phyloP scores from a whole-genome alignment of 2,888 invertebrate genomes.

The Sphinx pinastri region DNA sequence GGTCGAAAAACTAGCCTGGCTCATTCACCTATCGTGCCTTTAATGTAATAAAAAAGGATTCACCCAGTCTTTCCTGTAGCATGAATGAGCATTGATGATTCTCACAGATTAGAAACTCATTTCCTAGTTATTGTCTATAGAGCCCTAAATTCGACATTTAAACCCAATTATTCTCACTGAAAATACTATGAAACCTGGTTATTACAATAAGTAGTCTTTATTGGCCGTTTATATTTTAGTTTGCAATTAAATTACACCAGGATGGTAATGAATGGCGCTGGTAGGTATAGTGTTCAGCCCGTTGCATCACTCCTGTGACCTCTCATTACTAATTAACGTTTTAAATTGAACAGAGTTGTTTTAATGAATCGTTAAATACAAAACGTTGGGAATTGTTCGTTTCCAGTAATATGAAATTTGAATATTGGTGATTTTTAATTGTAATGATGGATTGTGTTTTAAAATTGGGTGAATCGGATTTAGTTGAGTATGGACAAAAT shows the following conservation, averaged over 20 bases:
- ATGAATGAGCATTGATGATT: too few relatives aligned
- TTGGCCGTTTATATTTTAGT: neutral
- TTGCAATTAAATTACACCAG: slow-evolving; percentile 4
- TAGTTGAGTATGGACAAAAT: too few relatives aligned
- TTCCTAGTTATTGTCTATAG: too few relatives aligned
- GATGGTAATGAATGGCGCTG: slow-evolving; percentile 3
- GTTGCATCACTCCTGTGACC: neutral
- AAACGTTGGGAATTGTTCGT: neutral
- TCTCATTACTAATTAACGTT: slow-evolving; percentile 45
- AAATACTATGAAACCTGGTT: neutral
- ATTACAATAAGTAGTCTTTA: neutral
- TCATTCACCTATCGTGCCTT: too few relatives aligned
- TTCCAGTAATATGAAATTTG: neutral
- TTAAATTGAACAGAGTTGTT: slow-evolving; percentile 38
- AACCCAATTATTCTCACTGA: too few relatives aligned
- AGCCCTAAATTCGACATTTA: too few relatives aligned
- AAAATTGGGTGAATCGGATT: too few relatives aligned
- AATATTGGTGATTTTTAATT: neutral
- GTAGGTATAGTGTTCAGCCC: neutral
- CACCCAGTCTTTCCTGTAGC: too few relatives aligned
- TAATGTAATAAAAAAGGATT: too few relatives aligned
- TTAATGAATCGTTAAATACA: slow-evolving; percentile 9
- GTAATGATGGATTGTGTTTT: neutral
- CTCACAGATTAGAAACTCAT: too few relatives aligned
- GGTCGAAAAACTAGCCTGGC: neutral